These are phyloP conservation scores for Bryconaethiops microstoma DNA, from an alignment of 2,797 vertebrate genomes.

Conservation along the genomic window DNA sequence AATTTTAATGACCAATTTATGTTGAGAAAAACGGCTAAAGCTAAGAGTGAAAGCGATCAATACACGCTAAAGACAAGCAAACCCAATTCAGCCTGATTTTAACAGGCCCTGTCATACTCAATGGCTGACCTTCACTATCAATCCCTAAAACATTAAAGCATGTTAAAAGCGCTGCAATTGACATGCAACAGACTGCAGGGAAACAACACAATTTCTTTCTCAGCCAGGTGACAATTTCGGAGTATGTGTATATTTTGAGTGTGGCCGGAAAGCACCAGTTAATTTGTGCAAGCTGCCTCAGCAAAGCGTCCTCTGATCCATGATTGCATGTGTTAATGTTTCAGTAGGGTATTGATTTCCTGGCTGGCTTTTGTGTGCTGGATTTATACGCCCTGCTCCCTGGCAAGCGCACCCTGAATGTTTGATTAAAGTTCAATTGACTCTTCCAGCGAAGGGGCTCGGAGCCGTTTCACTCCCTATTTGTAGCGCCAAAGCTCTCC, in stretches of 20 bases:
- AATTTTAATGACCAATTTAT: constrained; percentile 69
- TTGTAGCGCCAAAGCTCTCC: constrained; percentile 83
- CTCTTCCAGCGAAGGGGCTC: constrained; percentile 81
- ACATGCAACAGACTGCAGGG: constrained; percentile 56
- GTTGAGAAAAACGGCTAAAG: constrained; percentile 69
- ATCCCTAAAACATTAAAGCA: constrained; percentile 72
- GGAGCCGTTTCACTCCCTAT: constrained; percentile 83
- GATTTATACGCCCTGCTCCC: constrained; percentile 81
- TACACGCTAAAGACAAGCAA: constrained; percentile 71
- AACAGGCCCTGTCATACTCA: constrained; percentile 67
- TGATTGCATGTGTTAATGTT: constrained; percentile 92
- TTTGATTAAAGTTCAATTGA: constrained; percentile 97
- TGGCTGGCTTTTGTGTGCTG: constrained; percentile 86
- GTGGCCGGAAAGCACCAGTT: constrained; percentile 77
- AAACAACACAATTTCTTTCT: constrained; percentile 63
- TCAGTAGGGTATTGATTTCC: constrained; percentile 93
- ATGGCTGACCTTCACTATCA: constrained; percentile 61
- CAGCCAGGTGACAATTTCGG: constrained; percentile 62
- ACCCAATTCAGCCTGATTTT: constrained; percentile 70
- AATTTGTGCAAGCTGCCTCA: constrained; percentile 85
- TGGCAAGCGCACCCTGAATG: constrained; percentile 81
- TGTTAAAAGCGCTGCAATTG: constrained; percentile 67
- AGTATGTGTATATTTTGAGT: constrained; percentile 75
- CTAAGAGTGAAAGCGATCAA: constrained; percentile 72
- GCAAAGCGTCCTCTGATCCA: constrained; percentile 87